Conservation (phyloP, 1,140 invertebrate species). For the Bombus superbus region DNA sequence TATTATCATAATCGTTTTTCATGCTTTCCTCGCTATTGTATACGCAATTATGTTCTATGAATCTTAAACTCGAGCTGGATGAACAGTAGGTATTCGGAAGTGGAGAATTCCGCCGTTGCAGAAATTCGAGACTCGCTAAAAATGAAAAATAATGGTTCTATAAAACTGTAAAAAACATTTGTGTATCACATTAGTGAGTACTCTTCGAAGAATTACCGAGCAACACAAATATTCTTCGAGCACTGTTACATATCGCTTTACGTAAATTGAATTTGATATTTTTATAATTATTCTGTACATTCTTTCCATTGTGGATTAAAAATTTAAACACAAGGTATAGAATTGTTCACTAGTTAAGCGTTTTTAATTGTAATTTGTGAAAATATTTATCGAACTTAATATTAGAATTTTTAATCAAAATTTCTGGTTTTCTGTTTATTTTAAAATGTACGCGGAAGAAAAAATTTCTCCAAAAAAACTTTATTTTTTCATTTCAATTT, state of each 20-base stretch:
- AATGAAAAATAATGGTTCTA: constrained; percentile 4
- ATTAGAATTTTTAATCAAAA: not conserved
- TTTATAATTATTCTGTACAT: not conserved
- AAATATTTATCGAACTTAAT: not conserved
- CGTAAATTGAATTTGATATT: not conserved
- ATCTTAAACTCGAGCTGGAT: constrained; percentile 35
- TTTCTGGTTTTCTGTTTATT: not conserved
- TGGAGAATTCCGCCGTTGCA: constrained; percentile 32
- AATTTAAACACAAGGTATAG: no score
- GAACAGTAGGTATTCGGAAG: constrained; percentile 47
- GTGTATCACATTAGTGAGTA: constrained; percentile 11
- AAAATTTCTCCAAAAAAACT: not conserved
- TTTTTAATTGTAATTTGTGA: no score
- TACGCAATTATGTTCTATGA: constrained; percentile 15
- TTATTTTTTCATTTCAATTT: not conserved
- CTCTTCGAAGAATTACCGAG: not conserved
- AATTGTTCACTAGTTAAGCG: no score
- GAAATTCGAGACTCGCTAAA: constrained; percentile 44
- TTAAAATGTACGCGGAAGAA: not conserved
- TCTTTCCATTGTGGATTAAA: no score
- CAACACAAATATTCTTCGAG: no score
- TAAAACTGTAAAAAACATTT: constrained; percentile 14
- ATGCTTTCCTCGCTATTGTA: not conserved
- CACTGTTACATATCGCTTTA: no score
- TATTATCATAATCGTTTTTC: not conserved